These are phyloP conservation scores for Etheostoma spectabile DNA, from an alignment of 2,113 vertebrate genomes.

Conservation along the genomic window DNA sequence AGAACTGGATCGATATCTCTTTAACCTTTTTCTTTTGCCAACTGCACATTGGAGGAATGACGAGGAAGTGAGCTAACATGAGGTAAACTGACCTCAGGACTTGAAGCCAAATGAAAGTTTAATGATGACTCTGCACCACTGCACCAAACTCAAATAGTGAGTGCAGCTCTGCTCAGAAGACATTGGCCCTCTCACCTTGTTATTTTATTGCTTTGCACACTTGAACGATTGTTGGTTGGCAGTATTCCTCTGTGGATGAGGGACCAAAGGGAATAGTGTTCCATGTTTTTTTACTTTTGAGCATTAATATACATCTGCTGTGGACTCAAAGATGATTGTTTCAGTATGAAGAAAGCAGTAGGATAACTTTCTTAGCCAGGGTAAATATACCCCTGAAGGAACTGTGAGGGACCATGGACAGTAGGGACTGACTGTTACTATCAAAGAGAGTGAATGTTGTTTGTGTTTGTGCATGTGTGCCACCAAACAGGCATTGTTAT, in stretches of 20 bases:
- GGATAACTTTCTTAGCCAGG: constrained; percentile 64
- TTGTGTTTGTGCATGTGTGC: constrained; percentile 72
- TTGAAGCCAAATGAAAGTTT: constrained; percentile 72
- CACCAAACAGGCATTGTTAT: constrained; percentile 56
- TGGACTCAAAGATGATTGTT: constrained; percentile 83
- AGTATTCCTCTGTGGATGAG: constrained; percentile 78
- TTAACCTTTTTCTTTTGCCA: constrained; percentile 83
- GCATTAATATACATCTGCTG: constrained; percentile 88
- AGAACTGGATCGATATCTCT: constrained; percentile 84
- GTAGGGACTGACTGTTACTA: constrained; percentile 82
- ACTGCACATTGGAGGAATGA: constrained; percentile 83
- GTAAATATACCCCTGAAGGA: constrained; percentile 70
- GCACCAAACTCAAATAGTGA: constrained; percentile 74
- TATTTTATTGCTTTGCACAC: constrained; percentile 77
- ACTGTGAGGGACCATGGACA: constrained; percentile 74
- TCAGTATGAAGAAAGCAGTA: constrained; percentile 80
- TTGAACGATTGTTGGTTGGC: constrained; percentile 64
- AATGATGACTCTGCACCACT: constrained; percentile 66
- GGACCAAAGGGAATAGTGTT: constrained; percentile 83
- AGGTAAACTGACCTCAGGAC: constrained; percentile 80
- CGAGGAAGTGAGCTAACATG: constrained; percentile 83
- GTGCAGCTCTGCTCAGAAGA: constrained; percentile 71
- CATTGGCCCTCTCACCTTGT: constrained; percentile 60
- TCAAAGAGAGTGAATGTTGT: constrained; percentile 74
- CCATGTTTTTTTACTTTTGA: constrained; percentile 68